phyloP scores from a whole-genome alignment of 1,140 invertebrate genomes.

The Drosophila lowei region DNA sequence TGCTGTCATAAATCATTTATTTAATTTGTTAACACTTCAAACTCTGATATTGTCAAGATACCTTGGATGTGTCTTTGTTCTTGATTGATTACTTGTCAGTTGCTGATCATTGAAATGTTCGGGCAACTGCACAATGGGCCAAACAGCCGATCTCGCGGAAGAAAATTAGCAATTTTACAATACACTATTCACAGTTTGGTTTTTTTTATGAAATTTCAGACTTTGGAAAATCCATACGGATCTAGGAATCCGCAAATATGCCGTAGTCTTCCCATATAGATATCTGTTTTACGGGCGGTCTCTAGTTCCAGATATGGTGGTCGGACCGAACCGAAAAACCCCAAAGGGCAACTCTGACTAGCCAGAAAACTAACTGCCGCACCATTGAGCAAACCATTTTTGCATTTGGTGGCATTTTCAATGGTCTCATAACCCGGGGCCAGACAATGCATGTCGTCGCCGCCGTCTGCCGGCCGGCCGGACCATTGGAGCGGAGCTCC shows the following conservation, averaged over 20 bases:
- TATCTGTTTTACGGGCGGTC: no score
- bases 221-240: no score
- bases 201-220: no score
- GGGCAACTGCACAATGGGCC: no score
- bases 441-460: constrained; percentile 32
- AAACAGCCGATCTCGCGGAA: no score
- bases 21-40: constrained; percentile 35
- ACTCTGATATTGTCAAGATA: constrained; percentile 26
- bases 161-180: no score
- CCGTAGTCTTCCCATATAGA: no score
- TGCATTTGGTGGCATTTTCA: constrained; percentile 49
- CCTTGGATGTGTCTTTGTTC: constrained; percentile 5
- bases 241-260: no score
- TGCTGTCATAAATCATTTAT: background rate
- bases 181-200: no score
- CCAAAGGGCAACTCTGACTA: constrained; percentile 42
- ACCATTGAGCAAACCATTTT: constrained; percentile 39
- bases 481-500: background rate
- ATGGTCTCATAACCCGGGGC: constrained; percentile 47
- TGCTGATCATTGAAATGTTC: no score
- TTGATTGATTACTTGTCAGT: constrained; percentile 17
- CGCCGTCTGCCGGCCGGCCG: background rate
- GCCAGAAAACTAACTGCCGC: constrained; percentile 2
- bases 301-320: constrained; percentile 1
- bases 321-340: constrained; percentile 1